A percentile compares a stretch with the other conserved stretches of the same genome.
phyloP scores from a whole-genome alignment of 2,888 invertebrate genomes.

The Tortricodes alternella region DNA sequence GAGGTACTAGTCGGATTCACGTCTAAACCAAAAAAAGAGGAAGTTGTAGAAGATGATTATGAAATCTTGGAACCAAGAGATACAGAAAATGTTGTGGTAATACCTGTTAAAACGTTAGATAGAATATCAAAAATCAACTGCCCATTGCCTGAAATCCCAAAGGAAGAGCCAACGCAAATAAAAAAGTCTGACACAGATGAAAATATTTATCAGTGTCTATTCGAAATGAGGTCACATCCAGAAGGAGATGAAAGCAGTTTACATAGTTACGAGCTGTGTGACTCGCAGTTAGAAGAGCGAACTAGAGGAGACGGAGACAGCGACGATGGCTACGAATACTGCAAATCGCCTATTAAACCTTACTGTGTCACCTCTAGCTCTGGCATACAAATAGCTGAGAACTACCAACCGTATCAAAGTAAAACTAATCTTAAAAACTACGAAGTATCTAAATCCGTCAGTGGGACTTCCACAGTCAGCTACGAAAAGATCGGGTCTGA shows the following conservation, averaged over 20 bases:
- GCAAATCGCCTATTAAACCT: slow-evolving; percentile 73
- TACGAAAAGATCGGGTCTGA: slow-evolving; percentile 76
- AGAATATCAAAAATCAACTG: slow-evolving; percentile 72
- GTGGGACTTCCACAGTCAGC: slow-evolving; percentile 72
- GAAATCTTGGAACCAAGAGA: slow-evolving; percentile 72
- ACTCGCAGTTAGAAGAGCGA: slow-evolving; percentile 67
- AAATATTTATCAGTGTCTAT: slow-evolving; percentile 73
- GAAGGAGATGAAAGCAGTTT: slow-evolving; percentile 77
- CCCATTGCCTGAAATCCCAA: slow-evolving; percentile 77
- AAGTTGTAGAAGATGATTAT: slow-evolving; percentile 68
- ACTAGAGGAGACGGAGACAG: slow-evolving; percentile 75
- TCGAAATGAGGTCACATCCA: slow-evolving; percentile 75
- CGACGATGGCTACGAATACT: slow-evolving; percentile 79
- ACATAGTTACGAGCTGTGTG: slow-evolving; percentile 80
- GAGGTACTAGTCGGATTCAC: slow-evolving; percentile 67
- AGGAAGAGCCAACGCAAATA: slow-evolving; percentile 42
- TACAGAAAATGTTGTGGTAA: slow-evolving; percentile 58
- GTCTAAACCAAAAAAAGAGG: slow-evolving; percentile 53
- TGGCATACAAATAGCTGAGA: slow-evolving; percentile 79
- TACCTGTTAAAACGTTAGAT: slow-evolving; percentile 61
- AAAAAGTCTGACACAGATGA: slow-evolving; percentile 44
- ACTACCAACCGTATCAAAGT: slow-evolving; percentile 63
- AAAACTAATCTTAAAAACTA: slow-evolving; percentile 63
- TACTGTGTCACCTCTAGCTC: slow-evolving; percentile 70
- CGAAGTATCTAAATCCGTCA: slow-evolving; percentile 69